Evolutionary conservation across 2,113 vertebrate genomes (phyloP).

Genomic region (Catharus fuscescens): DNA sequence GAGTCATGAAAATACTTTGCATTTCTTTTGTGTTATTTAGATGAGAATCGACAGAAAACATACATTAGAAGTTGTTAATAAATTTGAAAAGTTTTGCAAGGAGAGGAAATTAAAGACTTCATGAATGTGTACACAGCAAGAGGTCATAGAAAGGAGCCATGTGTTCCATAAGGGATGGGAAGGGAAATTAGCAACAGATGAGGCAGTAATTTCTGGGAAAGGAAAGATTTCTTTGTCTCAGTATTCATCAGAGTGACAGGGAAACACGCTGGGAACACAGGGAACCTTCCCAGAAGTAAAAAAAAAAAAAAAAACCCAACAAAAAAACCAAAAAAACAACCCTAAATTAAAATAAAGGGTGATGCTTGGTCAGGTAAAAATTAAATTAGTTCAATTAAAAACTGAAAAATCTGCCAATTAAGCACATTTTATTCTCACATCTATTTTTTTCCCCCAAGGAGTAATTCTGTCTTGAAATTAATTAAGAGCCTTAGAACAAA

Average conservation of each 20-base stretch:
- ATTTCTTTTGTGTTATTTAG: neutral
- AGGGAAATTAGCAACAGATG: slow-evolving; percentile 18
- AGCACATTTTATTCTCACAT: neutral
- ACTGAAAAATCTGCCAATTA: neutral
- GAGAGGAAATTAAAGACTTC: neutral
- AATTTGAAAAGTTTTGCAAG: neutral
- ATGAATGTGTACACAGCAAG: neutral
- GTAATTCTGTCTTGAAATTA: neutral
- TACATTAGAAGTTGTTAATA: neutral
- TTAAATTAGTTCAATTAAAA: slow-evolving; percentile 3
- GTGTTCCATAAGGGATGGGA: neutral
- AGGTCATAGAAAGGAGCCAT: neutral
- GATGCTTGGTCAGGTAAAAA: neutral
- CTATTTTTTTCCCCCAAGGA: neutral
- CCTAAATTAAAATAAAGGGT: neutral
- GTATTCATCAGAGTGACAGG: slow-evolving; percentile 5
- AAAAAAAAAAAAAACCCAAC: no score
- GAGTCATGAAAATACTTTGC: neutral
- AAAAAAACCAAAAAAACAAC: no score
- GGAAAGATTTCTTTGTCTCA: slow-evolving; percentile 36
- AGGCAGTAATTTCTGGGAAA: slow-evolving; percentile 20
- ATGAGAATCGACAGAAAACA: neutral
- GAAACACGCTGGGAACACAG: neutral
- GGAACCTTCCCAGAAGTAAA: neutral
- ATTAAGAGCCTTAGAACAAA: neutral